These are phyloP conservation scores for Sparus aurata DNA, from an alignment of 2,797 vertebrate genomes.

Conservation along the genomic window DNA sequence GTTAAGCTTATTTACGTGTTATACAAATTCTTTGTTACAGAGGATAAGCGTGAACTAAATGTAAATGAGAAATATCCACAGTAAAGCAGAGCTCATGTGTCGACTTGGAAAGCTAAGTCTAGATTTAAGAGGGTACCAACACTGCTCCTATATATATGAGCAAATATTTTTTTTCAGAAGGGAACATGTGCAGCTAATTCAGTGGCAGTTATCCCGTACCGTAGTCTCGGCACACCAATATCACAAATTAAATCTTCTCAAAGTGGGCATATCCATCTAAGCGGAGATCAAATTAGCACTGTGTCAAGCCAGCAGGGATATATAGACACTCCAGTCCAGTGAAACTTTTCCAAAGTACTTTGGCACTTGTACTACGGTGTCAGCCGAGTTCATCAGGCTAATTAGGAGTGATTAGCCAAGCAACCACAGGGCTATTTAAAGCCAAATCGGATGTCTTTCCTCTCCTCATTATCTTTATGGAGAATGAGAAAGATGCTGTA, in stretches of 20 bases:
- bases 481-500: background rate
- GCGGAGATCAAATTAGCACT: constrained; percentile 6
- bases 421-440: constrained; percentile 16
- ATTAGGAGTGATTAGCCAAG: constrained; percentile 34
- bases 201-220: background rate
- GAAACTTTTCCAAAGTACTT: constrained; percentile 9
- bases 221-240: background rate
- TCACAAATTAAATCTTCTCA: background rate
- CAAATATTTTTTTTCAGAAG: background rate
- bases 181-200: background rate
- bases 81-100: constrained; percentile 24
- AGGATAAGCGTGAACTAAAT: constrained; percentile 23
- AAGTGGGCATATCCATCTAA: background rate
- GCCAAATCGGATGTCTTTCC: constrained; percentile 8
- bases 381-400: constrained; percentile 27
- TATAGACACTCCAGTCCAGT: background rate
- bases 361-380: background rate
- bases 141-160: background rate
- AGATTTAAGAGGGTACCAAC: background rate
- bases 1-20: constrained; percentile 28
- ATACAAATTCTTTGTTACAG: constrained; percentile 14
- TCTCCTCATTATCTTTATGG: constrained; percentile 5
- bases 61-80: constrained; percentile 47
- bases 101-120: constrained; percentile 17
- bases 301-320: constrained; percentile 4